A percentile compares a stretch with the other conserved stretches of the same genome.
These are phyloP conservation scores for Drosophila sp. DNA, from an alignment of 1,140 invertebrate species.

Conservation along the genomic window DNA sequence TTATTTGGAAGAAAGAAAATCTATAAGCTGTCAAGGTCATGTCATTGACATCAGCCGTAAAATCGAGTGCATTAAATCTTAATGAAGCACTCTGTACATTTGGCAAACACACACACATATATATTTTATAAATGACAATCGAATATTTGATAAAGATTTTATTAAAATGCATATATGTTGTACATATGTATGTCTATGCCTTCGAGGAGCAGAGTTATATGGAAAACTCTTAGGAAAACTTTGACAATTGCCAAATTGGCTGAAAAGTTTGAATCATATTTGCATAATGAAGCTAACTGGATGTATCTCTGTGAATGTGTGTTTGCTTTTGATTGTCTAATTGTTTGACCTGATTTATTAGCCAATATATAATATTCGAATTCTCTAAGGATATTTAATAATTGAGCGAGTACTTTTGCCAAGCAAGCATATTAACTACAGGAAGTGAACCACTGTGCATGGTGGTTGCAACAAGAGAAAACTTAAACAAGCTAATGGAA, in stretches of 20 bases:
- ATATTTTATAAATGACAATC: slow-evolving; percentile 26
- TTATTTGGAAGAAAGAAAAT: not conserved
- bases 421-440: not conserved
- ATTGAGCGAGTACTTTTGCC: slow-evolving; percentile 5
- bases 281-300: slow-evolving; percentile 32
- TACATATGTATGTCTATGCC: not conserved
- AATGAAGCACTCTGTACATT: slow-evolving; percentile 19
- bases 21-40: not conserved
- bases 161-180: slow-evolving; percentile 13
- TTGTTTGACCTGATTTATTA: slow-evolving; percentile 24
- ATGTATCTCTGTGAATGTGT: not conserved
- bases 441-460: not conserved
- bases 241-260: slow-evolving; percentile 32
- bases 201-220: not conserved
- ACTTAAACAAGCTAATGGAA: not conserved
- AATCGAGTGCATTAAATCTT: slow-evolving; percentile 12
- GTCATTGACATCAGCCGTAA: not conserved
- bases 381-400: slow-evolving; percentile 18
- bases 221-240: slow-evolving; percentile 26
- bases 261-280: slow-evolving; percentile 24
- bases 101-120: slow-evolving; percentile 19
- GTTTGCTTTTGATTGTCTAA: not conserved
- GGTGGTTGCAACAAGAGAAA: not conserved
- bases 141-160: no score
- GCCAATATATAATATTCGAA: slow-evolving; percentile 27